phyloP scores from a whole-genome alignment of 2,888 invertebrate genomes.

The Actias luna region DNA sequence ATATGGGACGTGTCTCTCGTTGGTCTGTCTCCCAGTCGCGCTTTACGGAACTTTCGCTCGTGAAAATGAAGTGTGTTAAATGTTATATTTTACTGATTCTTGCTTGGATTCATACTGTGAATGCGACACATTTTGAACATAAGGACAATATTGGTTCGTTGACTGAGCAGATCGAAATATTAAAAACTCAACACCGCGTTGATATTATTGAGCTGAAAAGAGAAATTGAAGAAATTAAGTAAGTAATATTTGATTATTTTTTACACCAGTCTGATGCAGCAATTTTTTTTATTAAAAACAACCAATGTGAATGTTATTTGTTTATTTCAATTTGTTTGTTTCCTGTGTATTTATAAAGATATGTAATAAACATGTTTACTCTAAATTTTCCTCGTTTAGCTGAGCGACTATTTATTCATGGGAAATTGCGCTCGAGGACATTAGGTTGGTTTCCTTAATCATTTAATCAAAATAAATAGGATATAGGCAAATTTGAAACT shows the following conservation, averaged over 20 bases:
- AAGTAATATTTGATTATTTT: slow-evolving; percentile 41
- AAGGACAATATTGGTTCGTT: slow-evolving; percentile 48
- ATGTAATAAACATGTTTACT: background rate
- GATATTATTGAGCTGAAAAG: slow-evolving; percentile 52
- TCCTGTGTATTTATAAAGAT: background rate
- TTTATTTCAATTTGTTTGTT: background rate
- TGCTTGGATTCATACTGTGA: slow-evolving; percentile 39
- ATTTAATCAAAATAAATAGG: background rate
- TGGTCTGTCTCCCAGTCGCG: slow-evolving; percentile 26
- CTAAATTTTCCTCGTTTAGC: background rate
- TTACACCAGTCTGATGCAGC: background rate
- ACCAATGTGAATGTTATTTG: background rate
- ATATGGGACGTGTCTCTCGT: slow-evolving; percentile 36
- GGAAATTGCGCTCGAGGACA: background rate
- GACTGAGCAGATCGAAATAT: slow-evolving; percentile 50
- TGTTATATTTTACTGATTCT: slow-evolving; percentile 46
- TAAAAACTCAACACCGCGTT: slow-evolving; percentile 50
- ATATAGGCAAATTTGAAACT: slow-evolving; percentile 9
- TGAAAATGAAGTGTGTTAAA: slow-evolving; percentile 55
- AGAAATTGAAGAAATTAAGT: slow-evolving; percentile 65
- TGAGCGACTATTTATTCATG: background rate
- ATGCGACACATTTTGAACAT: slow-evolving; percentile 43
- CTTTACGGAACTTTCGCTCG: slow-evolving; percentile 30
- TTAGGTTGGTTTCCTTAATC: background rate
- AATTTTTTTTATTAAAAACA: background rate